Evolutionary conservation across 2,797 vertebrate species (phyloP).

Genomic region (Pantherophis vulpinus): DNA sequence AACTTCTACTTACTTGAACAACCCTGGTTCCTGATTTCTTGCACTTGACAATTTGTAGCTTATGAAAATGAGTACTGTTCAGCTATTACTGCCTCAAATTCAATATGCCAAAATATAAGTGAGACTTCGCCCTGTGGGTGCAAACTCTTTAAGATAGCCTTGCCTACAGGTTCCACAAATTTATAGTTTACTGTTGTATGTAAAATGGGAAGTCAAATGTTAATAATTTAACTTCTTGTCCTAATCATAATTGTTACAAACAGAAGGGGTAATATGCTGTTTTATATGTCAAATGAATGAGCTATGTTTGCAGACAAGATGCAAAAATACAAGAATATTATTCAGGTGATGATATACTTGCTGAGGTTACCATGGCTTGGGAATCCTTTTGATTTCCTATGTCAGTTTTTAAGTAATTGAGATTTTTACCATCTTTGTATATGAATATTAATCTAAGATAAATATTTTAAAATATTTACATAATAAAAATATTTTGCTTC

Average conservation of each 20-base stretch:
- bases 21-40: neutral
- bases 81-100: neutral
- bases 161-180: neutral
- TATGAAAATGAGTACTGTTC: neutral
- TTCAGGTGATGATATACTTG: neutral
- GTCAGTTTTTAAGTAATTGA: neutral
- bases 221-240: neutral
- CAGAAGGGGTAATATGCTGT: neutral
- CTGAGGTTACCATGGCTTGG: neutral
- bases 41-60: neutral
- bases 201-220: neutral
- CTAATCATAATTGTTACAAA: neutral
- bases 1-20: neutral
- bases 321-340: neutral
- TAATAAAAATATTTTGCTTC: neutral
- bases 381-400: neutral
- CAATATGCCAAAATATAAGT: neutral
- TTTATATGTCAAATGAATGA: neutral
- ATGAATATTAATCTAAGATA: neutral
- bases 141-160: neutral
- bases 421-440: neutral
- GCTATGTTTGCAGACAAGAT: neutral
- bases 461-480: neutral
- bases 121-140: neutral
- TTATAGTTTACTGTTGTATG: neutral